Base-by-base conservation (phyloP, 2,113 vertebrate genomes). In the Oncorhynchus tshawytscha region DNA sequence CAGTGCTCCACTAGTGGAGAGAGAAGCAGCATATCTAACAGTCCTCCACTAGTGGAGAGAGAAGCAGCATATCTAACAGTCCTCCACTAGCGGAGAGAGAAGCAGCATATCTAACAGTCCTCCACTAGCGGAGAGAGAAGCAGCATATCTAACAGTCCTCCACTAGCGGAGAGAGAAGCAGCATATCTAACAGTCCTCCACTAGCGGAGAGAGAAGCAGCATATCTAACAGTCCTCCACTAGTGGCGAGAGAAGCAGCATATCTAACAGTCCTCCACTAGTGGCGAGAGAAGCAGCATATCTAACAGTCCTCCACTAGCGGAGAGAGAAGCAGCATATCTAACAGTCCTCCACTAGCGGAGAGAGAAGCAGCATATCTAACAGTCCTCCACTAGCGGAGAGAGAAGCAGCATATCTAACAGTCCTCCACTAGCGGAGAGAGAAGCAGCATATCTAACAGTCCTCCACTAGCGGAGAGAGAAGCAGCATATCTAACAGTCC, bases 11-110 rank as follows among this genome's bases (percentile, higher is more conserved):
- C 48, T 4, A 11, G 48, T 1, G 11, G 48, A 1, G 11, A 51
- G 69, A 74, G 13, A 51, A 13, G n/a, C 51, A 72, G 67, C 67
- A 25, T 70, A 49, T 49, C 48, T 15, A 67, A 31, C 65, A 67
- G 12, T 66, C 25, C 64, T 29, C 64, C 1, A 66, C 51, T 3
- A 5, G 51, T 0, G 15, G 11, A 18, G 51, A 18, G 51, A 54
- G 51, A 54, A 13, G 11, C 51, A 54, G 51, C 4, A 3, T 18
- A 54, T 54, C 57, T 22, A 60, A 7, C 18, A 60, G 57, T n/a
- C 57, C 7, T 51, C 49, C 0, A 51, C 49, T 1, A 15, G 15
- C 0, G 49, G 49, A 51, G 49, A 51, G 49, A 51, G 49, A 51
- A 51, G 11, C 49, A 51, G 49, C 2, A 2, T 15, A 13, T 11